A percentile compares a stretch with the other conserved stretches of the same genome.
phyloP scores from a whole-genome alignment of 2,888 invertebrate genomes.

The Oeneis ivallda region DNA sequence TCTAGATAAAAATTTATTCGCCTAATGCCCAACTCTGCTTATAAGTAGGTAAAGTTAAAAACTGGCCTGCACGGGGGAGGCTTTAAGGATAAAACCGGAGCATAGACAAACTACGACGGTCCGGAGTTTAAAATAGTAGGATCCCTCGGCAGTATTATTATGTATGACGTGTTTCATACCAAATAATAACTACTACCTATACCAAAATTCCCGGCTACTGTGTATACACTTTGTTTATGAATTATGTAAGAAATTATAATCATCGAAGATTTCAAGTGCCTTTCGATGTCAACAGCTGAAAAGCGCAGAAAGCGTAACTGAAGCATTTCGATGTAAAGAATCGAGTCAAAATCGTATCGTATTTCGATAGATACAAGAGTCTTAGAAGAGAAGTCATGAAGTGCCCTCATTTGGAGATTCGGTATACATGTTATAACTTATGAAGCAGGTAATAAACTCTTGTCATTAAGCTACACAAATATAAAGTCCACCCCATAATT shows the following conservation, averaged over 20 bases:
- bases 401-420: background rate
- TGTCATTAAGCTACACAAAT: background rate
- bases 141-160: too few species aligned
- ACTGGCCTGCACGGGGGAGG: too few species aligned
- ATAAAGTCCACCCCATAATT: background rate
- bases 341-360: background rate
- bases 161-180: too few species aligned
- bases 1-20: too few species aligned
- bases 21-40: too few species aligned
- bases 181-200: too few species aligned
- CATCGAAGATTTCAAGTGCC: background rate
- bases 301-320: slow-evolving; percentile 1
- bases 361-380: background rate
- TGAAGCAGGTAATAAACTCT: background rate
- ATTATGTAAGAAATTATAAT: background rate
- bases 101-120: too few species aligned
- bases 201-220: too few species aligned
- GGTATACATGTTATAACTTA: background rate
- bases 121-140: too few species aligned
- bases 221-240: too few species aligned
- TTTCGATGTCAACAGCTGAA: background rate
- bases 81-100: too few species aligned
- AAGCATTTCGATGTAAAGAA: background rate
- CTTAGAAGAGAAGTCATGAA: background rate
- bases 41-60: too few species aligned